These are phyloP conservation scores for Venustaconcha ellipsiformis DNA, from an alignment of 1,140 invertebrate genomes.

Conservation along the genomic window DNA sequence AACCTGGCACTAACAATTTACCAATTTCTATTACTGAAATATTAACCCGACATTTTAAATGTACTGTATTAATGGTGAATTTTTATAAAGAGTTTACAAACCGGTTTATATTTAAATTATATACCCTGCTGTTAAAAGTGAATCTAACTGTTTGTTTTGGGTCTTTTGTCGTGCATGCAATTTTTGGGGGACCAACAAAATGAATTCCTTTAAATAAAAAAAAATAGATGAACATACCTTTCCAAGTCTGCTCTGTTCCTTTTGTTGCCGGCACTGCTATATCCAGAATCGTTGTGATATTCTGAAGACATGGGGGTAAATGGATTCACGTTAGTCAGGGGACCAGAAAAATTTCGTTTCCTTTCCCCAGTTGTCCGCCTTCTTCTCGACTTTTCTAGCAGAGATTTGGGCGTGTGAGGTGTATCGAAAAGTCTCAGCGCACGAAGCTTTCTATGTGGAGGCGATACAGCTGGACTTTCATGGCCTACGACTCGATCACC, in stretches of 20 bases:
- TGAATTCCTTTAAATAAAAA: neutral
- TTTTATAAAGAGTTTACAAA: no score
- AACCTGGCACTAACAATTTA: no score
- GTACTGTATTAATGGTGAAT: no score
- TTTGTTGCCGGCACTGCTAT: conserved; percentile 35
- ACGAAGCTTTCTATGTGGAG: conserved; percentile 85
- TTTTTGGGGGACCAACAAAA: no score
- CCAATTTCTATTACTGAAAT: no score
- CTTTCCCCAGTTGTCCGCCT: conserved; percentile 69
- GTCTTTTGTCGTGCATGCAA: neutral
- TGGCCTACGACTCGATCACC: conserved; percentile 31
- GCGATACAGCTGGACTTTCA: conserved; percentile 60
- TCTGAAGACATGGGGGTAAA: conserved; percentile 79
- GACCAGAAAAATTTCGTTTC: conserved; percentile 65
- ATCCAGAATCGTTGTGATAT: conserved; percentile 34
- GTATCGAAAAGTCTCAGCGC: conserved; percentile 86
- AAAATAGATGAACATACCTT: conserved; percentile 25
- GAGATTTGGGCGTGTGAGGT: conserved; percentile 86
- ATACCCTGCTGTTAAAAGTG: no score
- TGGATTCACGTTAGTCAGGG: conserved; percentile 87
- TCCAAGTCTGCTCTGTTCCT: conserved; percentile 45
- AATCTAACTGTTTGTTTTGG: neutral
- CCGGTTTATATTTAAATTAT: no score
- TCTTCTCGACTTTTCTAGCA: conserved; percentile 82
- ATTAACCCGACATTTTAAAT: no score